Evolutionary conservation across 1,140 invertebrate genomes (phyloP).

Genomic region (Delia radicum): DNA sequence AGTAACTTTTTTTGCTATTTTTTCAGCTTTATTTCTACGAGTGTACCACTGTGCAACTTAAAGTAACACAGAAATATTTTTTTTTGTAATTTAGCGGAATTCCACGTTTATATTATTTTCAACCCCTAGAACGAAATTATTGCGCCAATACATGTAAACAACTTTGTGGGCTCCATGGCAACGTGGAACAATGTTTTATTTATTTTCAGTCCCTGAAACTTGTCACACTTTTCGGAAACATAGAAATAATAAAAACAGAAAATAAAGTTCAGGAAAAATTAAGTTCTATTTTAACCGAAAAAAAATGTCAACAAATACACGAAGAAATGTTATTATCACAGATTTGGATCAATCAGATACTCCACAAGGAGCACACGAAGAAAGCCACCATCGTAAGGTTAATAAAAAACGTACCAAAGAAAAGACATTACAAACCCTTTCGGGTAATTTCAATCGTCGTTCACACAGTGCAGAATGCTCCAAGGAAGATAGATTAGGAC

Average conservation of each 20-base stretch:
- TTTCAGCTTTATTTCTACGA: too few species aligned
- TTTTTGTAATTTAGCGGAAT: too few species aligned
- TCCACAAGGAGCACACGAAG: constrained; percentile 24
- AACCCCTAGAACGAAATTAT: not conserved
- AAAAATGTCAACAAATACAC: constrained; percentile 1
- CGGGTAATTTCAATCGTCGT: constrained; percentile 45
- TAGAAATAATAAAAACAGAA: not conserved
- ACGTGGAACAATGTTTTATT: not conserved
- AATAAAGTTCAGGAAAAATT: not conserved
- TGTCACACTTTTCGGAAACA: too few species aligned
- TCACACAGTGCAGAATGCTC: constrained; percentile 42
- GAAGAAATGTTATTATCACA: constrained; percentile 38
- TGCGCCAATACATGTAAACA: not conserved
- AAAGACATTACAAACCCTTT: constrained; percentile 46
- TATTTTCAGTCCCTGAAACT: not conserved
- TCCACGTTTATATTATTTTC: too few species aligned
- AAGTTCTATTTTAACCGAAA: too few species aligned
- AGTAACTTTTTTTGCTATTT: too few species aligned
- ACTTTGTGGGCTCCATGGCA: not conserved
- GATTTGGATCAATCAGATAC: constrained; percentile 45
- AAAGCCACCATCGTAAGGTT: constrained; percentile 9
- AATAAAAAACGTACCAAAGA: constrained; percentile 30
- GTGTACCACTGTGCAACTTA: too few species aligned
- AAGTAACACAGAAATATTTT: too few species aligned
- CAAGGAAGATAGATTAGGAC: constrained; percentile 30